Evolutionary conservation across 2,113 vertebrate genomes (phyloP).

Genomic region (Podiceps cristatus): DNA sequence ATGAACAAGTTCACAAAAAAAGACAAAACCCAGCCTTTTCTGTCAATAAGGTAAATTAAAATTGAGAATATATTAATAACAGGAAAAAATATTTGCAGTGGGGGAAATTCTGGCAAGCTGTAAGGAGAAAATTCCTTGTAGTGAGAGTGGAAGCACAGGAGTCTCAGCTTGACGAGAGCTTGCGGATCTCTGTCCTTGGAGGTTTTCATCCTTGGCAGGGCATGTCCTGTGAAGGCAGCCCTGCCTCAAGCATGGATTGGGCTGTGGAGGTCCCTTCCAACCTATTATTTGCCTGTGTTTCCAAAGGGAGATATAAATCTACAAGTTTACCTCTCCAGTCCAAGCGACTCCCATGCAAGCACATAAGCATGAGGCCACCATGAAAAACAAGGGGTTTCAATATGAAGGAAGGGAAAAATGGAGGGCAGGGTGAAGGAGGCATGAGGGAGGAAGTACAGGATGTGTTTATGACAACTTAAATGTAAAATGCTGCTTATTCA

Average conservation of each 20-base stretch:
- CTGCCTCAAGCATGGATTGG: neutral
- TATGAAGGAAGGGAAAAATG: neutral
- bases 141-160: neutral
- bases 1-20: neutral
- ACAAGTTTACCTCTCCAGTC: neutral
- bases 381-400: neutral
- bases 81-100: neutral
- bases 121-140: neutral
- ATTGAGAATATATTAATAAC: neutral
- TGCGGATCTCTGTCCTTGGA: neutral
- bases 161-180: neutral
- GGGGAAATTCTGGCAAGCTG: neutral
- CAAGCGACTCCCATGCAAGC: neutral
- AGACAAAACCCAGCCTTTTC: neutral
- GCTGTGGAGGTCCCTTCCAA: neutral
- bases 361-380: neutral
- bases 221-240: neutral
- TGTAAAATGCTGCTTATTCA: neutral
- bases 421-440: neutral
- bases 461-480: neutral
- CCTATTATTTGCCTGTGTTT: neutral
- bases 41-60: neutral
- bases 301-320: neutral
- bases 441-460: neutral
- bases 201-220: neutral